Evolutionary conservation across 2,113 vertebrate species (phyloP).

Genomic region (Limnothrissa miodon): DNA sequence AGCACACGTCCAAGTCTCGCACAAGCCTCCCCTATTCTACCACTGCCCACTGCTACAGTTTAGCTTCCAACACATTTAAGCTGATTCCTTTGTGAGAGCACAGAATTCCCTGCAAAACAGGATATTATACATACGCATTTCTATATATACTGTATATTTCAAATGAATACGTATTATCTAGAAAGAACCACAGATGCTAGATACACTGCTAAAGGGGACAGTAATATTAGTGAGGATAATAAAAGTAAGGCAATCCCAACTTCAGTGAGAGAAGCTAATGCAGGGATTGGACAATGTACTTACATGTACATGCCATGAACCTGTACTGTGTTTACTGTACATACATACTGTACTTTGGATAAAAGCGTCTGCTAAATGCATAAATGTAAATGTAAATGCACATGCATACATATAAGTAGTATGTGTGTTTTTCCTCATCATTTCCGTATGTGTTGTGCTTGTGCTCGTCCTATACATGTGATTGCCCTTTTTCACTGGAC

Average conservation of each 20-base stretch:
- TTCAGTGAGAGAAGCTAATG: not conserved
- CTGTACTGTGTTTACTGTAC: not conserved
- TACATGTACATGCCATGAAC: not conserved
- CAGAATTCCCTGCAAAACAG: not conserved
- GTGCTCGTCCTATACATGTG: not conserved
- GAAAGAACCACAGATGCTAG: not conserved
- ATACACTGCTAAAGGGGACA: not conserved
- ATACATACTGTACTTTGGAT: too few species aligned
- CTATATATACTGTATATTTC: not conserved
- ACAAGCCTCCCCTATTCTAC: not conserved
- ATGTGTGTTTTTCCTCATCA: not conserved
- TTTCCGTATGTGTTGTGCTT: constrained; percentile 15
- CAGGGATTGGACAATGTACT: not conserved
- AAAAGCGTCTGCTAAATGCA: too few species aligned
- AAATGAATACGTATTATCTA: not conserved
- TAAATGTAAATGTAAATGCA: too few species aligned
- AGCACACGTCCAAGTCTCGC: not conserved
- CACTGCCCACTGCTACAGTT: not conserved
- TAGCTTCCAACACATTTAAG: not conserved
- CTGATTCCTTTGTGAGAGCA: not conserved
- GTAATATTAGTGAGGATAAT: not conserved
- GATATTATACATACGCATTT: too few species aligned
- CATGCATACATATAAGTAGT: too few species aligned
- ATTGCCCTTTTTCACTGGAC: not conserved
- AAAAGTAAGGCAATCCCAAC: not conserved